Percentiles rank a stretch among this genome's conserved stretches.
Evolutionary conservation across 2,113 vertebrate genomes (phyloP).

Genomic region (Platichthys stellatus): DNA sequence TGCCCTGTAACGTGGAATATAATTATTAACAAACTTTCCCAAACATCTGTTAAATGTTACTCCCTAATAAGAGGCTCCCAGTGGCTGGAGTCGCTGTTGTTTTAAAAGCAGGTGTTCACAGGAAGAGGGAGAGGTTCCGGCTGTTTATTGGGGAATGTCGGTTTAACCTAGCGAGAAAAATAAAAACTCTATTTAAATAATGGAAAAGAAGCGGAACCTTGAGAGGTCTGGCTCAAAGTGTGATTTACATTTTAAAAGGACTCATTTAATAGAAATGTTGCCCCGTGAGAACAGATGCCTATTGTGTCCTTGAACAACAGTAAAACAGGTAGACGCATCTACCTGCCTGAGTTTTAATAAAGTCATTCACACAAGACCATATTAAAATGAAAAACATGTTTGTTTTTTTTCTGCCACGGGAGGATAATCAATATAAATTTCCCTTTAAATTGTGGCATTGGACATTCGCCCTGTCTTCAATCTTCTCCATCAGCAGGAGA

Average conservation of each 20-base stretch:
- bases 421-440: conserved; percentile 37
- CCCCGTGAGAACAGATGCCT: not conserved
- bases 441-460: conserved; percentile 21
- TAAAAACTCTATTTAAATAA: conserved; percentile 16
- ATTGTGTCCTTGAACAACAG: conserved; percentile 6
- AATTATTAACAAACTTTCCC: not conserved
- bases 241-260: conserved; percentile 29
- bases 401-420: not conserved
- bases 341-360: conserved; percentile 5
- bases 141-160: conserved; percentile 19
- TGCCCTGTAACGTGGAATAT: too few species aligned
- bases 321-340: not conserved
- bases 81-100: conserved; percentile 24
- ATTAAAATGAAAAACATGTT: conserved; percentile 31
- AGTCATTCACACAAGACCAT: conserved; percentile 1
- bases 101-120: conserved; percentile 56
- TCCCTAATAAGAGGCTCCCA: conserved; percentile 44
- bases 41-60: conserved; percentile 50
- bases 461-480: conserved; percentile 47
- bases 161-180: conserved; percentile 25
- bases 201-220: not conserved
- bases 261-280: not conserved
- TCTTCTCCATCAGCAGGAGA: conserved; percentile 48
- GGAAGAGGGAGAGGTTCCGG: conserved; percentile 1
- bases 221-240: not conserved